Evolutionary conservation across 1,140 invertebrate species (phyloP), one percentile per base, ranked within the genome.

Genomic region (Hydropsyche tenuis): DNA sequence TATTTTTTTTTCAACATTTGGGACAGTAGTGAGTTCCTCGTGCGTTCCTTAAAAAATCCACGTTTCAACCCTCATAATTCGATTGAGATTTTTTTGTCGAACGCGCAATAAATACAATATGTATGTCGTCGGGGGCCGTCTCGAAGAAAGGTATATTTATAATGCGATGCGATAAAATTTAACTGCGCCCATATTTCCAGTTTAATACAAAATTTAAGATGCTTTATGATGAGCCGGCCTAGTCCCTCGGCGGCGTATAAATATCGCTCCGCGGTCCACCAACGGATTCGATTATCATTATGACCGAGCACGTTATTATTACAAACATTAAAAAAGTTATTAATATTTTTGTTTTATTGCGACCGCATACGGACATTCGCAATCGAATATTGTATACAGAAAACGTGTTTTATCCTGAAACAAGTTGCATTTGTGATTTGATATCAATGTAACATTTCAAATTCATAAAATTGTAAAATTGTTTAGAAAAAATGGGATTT

Each of bases 101-200:
- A 60, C 22, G 7, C 16, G 25, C 25, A 60, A 75, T 75, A 73
- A 75, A 75, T 75, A 75, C 70, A 18, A 73, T 30, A 75, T 62
- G 69, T 75, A 75, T 73, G 53, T 48, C 27, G 65, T 22, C 51
- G 64, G 60, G 27, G 42, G 27, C 51, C 12, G 25, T 60, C 23
- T 22, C 63, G 69, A 73, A 73, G 65, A 75, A 73, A 69, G 74
- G 46, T 45, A 72, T 27, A 63, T 37, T 37, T 37, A 37, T 37
- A 37, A 37, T 37, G 30, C 46, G 64, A 22, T 37, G 30, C 70
- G 69, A 75, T 75, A 75, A 75, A 75, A 75, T 46, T 75, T 75
- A 75, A 75, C 53, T 46, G 48, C 65, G 62, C 53, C 56, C 51
- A 75, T 75, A 75, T 66, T 63, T 75, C 56, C 74, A 73, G 69